These are phyloP conservation scores for Nettapus auritus DNA, from an alignment of 2,113 vertebrate genomes.

Conservation along the genomic window DNA sequence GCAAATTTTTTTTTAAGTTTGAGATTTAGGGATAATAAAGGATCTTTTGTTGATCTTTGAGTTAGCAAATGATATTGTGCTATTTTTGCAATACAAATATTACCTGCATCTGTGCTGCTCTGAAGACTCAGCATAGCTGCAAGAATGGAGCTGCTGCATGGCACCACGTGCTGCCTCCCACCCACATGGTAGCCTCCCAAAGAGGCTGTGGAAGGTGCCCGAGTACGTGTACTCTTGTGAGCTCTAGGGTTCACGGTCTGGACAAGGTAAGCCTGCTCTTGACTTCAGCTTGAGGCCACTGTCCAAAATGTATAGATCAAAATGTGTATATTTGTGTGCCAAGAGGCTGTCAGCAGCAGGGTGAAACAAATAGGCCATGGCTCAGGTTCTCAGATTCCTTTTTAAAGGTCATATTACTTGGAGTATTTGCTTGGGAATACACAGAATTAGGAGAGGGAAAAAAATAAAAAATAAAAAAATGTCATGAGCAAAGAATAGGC, in stretches of 20 bases:
- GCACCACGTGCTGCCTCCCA: fast-evolving
- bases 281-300: neutral
- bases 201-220: neutral
- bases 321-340: neutral
- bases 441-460: neutral
- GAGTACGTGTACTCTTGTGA: neutral
- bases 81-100: neutral
- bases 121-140: neutral
- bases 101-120: neutral
- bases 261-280: neutral
- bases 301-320: neutral
- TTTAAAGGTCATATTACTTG: neutral
- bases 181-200: fast-evolving
- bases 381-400: neutral
- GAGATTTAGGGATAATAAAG: neutral
- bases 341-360: neutral
- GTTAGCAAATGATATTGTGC: neutral
- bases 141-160: neutral
- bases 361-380: neutral
- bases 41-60: neutral
- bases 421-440: neutral
- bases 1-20: neutral
- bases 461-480: fast-evolving
- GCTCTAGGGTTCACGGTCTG: neutral
- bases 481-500: neutral